Evolutionary conservation across 2,797 vertebrate genomes (phyloP), one percentile per base, ranked within the genome.

Genomic region (Chloroceryle amazona): DNA sequence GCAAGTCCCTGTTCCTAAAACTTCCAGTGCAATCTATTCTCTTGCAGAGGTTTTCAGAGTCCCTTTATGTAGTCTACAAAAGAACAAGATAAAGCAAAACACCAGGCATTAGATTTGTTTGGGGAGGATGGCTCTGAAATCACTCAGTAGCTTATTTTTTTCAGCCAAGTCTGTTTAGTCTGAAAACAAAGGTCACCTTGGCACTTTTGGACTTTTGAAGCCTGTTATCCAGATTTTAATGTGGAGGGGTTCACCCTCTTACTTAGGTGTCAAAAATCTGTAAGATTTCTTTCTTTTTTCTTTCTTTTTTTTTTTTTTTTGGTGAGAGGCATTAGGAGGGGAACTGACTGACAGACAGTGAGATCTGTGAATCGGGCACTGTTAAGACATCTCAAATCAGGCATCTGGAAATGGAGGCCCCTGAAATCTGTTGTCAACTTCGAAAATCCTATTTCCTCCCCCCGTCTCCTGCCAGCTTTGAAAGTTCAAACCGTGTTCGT

Each of bases 351-450:
- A 75, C 87, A 73, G 89, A 13, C 76, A 86, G 92, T 9, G 54
- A 63, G 86, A 92, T 89, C 67, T 94, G 89, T 76, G 84, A 82
- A 49, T 89, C 4, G 8, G 80, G 75, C 91, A 54, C 52, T 0
- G 1, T 54, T 81, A 6, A 91, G 70, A 42, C 73, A 44, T 91
- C 90, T 95, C 54, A 29, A 71, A 70, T 89, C 1, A 20, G 91
- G 79, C 96, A 95, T 90, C 96, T 96, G 96, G 95, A 95, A 96
- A 92, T 44, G 81, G 66, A 90, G 62, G 82, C 72, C 86, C 71
- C 89, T 55, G 60, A 97, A 95, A 96, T 95, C 94, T 95, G 85
- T 86, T 91, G 72, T 87, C 79, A 81, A 12, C 66, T 94, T 31
- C 8, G 26, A 96, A 96, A 95, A 95, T 93, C 61, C n/a, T 28